Evolutionary conservation across 1,140 invertebrate species (phyloP).

Genomic region (Cherax destructor): DNA sequence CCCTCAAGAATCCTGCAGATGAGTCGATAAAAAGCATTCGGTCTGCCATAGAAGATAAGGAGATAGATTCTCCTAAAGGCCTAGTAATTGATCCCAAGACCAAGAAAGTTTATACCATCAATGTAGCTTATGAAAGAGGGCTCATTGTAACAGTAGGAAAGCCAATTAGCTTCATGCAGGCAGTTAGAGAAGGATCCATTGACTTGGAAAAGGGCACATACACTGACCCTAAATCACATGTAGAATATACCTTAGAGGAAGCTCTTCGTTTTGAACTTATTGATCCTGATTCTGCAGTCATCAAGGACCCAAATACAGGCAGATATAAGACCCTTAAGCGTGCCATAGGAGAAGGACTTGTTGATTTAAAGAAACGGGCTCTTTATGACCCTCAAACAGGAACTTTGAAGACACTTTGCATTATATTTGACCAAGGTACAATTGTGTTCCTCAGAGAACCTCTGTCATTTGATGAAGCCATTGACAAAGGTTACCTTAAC

Average conservation of each 20-base stretch:
- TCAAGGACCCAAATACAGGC: conserved; percentile 86
- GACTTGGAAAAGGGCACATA: conserved; percentile 76
- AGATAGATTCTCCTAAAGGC: conserved; percentile 85
- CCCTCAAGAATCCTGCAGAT: conserved; percentile 85
- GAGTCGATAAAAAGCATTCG: conserved; percentile 84
- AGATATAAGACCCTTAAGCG: conserved; percentile 83
- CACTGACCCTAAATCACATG: conserved; percentile 76
- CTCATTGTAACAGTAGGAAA: conserved; percentile 84
- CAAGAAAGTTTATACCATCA: conserved; percentile 83
- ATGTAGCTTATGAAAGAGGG: conserved; percentile 83
- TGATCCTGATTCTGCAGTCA: conserved; percentile 84
- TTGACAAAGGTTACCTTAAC: conserved; percentile 84
- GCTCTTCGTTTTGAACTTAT: conserved; percentile 86
- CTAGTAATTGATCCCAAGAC: conserved; percentile 86
- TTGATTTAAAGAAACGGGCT: conserved; percentile 83
- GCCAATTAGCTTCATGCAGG: conserved; percentile 81
- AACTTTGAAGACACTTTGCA: conserved; percentile 81
- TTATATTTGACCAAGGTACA: conserved; percentile 84
- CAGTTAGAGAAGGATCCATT: conserved; percentile 77
- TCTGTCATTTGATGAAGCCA: conserved; percentile 85
- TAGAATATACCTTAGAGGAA: conserved; percentile 86
- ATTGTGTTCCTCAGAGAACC: conserved; percentile 84
- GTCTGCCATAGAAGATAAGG: conserved; percentile 86
- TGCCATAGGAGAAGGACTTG: conserved; percentile 83
- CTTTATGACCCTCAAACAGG: conserved; percentile 82